These are phyloP conservation scores for Ptyas mucosa DNA, from an alignment of 2,113 vertebrate species.

Conservation along the genomic window DNA sequence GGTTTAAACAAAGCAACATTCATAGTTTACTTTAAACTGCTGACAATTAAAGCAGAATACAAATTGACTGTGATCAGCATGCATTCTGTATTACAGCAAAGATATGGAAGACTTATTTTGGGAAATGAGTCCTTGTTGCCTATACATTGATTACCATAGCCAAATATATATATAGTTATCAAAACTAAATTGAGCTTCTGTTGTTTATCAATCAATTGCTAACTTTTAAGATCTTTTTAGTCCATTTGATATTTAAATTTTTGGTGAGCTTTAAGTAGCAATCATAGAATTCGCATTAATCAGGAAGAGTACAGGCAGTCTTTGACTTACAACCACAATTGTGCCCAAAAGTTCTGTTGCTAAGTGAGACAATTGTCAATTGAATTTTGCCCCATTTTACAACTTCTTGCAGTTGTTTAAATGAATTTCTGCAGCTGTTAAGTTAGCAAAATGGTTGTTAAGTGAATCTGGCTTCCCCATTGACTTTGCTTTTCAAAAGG, in stretches of 20 bases:
- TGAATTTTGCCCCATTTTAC: background rate
- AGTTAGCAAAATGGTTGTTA: background rate
- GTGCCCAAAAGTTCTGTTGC: background rate
- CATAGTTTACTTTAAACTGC: background rate
- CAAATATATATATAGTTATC: background rate
- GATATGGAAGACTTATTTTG: background rate
- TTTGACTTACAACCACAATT: background rate
- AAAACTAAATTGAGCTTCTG: constrained; percentile 7
- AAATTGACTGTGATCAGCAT: background rate
- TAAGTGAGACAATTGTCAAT: background rate
- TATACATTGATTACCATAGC: background rate
- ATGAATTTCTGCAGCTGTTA: background rate
- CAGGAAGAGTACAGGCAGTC: background rate
- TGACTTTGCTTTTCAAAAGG: background rate
- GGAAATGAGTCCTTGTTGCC: background rate
- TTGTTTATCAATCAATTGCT: background rate
- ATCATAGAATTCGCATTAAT: background rate
- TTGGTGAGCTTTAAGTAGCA: background rate
- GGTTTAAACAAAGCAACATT: background rate
- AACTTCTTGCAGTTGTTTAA: background rate
- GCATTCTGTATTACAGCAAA: background rate
- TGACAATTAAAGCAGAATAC: background rate
- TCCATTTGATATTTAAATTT: background rate
- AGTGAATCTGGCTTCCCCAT: background rate
- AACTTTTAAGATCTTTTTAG: background rate